Base-by-base conservation (phyloP, 2,888 invertebrate genomes). In the Synanthedon vespiformis region DNA sequence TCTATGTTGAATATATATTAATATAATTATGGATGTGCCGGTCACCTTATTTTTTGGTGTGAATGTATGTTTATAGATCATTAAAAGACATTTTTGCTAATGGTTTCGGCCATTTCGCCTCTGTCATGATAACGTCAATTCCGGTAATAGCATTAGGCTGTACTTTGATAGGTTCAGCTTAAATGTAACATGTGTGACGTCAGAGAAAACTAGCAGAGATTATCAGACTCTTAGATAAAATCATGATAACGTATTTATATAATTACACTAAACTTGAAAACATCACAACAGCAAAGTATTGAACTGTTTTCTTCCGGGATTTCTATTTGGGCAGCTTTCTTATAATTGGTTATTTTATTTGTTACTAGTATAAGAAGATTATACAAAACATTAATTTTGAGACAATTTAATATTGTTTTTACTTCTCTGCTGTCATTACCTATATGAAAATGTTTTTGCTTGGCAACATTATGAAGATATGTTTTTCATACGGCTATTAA, bases 81-180 rank as follows among this genome's bases (percentile, higher is more conserved):
- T 61, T 56, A 54, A 18, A 49, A 50, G 51, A 53, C 44, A 62
- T 62, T 67, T 70, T 65, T 62, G 70, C 72, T 86, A 84, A 84
- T 81, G 80, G 76, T 74, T 77, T 75, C 65, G 61, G 72, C 68
- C 67, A 69, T 71, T 70, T 66, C 61, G 61, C 61, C 61, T 64
- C 68, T 71, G 69, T 71, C 73, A 56, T 53, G 86, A 87, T 86
- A 86, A 83, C 76, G 83, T 83, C 80, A 78, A 71, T 59, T 61
- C 58, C 65, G 70, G 69, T 76, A 78, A 84, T 77, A 80, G 75
- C 73, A 62, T 72, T 72, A 71, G 68, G 67, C 65, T 68, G 63
- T 65, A 66, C 61, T 70, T 69, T 80, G 79, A 82, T 80, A 80
- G 69, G 69, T 70, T 65, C 59, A 58, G 74, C 70, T 78, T 78